Conservation (phyloP, 2,888 invertebrate genomes). For the Microctonus brassicae region DNA sequence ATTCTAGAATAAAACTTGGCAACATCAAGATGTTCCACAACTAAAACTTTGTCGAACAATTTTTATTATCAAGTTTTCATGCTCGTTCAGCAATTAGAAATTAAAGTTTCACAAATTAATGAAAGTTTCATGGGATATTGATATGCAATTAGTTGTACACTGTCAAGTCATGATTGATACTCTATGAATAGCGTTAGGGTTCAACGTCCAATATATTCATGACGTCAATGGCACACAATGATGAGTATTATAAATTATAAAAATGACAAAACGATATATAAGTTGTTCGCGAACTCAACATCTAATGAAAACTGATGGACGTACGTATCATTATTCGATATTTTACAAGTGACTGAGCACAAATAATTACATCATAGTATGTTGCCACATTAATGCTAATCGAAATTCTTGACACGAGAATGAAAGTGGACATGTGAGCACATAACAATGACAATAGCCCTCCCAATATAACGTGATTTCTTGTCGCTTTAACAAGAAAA, state of each 20-base stretch:
- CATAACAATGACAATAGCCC: slow-evolving; percentile 34
- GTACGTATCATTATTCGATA: slow-evolving; percentile 46
- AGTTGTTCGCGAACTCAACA: slow-evolving; percentile 23
- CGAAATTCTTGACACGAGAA: slow-evolving; percentile 56
- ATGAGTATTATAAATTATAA: neutral
- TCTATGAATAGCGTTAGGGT: neutral
- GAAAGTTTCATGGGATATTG: neutral
- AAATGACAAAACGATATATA: neutral
- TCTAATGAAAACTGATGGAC: slow-evolving; percentile 49
- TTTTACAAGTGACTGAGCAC: slow-evolving; percentile 21
- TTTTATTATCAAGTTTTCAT: neutral
- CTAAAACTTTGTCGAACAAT: neutral
- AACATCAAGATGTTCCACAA: neutral
- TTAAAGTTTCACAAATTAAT: neutral
- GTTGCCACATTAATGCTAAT: slow-evolving; percentile 42
- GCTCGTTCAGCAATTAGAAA: neutral
- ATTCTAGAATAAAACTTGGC: slow-evolving; percentile 4
- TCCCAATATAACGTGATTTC: slow-evolving; percentile 38
- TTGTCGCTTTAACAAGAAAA: neutral
- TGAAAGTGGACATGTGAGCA: slow-evolving; percentile 52
- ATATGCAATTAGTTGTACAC: neutral
- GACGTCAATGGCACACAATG: neutral
- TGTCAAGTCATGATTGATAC: neutral
- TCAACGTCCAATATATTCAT: neutral
- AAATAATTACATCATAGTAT: slow-evolving; percentile 35